Conservation (phyloP, 2,113 vertebrate species). For the Scomber scombrus region DNA sequence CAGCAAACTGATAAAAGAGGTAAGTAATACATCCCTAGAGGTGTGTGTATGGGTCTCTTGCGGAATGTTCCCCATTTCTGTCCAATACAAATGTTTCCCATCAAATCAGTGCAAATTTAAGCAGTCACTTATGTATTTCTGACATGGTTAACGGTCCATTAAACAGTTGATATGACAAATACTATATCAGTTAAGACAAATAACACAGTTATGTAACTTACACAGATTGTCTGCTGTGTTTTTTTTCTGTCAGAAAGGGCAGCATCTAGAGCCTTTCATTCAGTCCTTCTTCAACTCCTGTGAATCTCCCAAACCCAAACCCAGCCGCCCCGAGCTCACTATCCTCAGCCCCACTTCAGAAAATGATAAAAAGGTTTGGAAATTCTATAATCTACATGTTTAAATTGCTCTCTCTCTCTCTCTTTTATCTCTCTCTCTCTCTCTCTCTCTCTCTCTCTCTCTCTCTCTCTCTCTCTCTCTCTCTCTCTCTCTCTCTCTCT, state of each 20-base stretch:
- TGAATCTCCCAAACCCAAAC: constrained; percentile 97
- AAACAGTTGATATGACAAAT: neutral
- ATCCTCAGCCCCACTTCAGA: constrained; percentile 97
- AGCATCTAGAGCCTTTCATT: constrained; percentile 97
- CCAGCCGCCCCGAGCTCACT: constrained; percentile 95
- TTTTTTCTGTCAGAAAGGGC: constrained; percentile 90
- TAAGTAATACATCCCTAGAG: constrained; percentile 64
- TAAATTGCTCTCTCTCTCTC: neutral
- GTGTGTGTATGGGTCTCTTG: neutral
- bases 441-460: too few species aligned
- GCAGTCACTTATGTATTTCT: neutral
- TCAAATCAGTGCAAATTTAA: neutral
- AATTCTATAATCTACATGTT: neutral
- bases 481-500: neutral
- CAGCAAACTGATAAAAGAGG: constrained; percentile 98
- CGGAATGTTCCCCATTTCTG: neutral
- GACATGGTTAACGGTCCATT: neutral
- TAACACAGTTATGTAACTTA: neutral
- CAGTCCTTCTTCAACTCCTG: constrained; percentile 98
- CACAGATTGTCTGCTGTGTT: neutral
- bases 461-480: neutral
- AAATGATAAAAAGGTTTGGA: constrained; percentile 95
- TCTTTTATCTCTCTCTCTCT: neutral
- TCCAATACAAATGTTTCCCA: neutral
- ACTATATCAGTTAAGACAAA: neutral